phyloP scores from a whole-genome alignment of 2,797 vertebrate genomes.

The Gadopsis marmoratus region DNA sequence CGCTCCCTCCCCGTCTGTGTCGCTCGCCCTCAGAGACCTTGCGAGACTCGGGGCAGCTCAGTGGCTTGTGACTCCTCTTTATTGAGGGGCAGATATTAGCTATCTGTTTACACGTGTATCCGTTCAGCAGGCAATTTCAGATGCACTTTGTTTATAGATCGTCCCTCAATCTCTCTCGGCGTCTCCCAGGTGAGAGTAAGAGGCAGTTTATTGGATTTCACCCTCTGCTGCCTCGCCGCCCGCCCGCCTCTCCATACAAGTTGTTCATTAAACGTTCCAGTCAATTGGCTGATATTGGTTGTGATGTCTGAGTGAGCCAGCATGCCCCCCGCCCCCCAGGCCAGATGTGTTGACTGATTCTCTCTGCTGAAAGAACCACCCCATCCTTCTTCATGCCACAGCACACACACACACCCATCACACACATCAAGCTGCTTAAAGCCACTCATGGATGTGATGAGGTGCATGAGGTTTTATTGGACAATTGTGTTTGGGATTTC shows the following conservation, averaged over 20 bases:
- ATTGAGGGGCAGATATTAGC: constrained; percentile 81
- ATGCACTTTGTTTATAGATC: constrained; percentile 82
- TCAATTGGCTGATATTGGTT: constrained; percentile 80
- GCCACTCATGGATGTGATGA: constrained; percentile 6
- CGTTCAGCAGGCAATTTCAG: constrained; percentile 78
- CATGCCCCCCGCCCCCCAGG: constrained; percentile 73
- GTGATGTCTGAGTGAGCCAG: constrained; percentile 63
- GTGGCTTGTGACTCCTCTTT: constrained; percentile 76
- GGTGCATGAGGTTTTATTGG: constrained; percentile 31
- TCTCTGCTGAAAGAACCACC: constrained; percentile 38
- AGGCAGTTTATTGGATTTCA: constrained; percentile 85
- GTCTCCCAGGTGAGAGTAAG: constrained; percentile 78
- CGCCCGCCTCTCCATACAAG: constrained; percentile 63
- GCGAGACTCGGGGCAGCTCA: constrained; percentile 58
- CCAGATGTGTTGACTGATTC: constrained; percentile 25
- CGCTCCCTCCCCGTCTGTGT: constrained; percentile 10
- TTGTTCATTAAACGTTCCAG: constrained; percentile 85
- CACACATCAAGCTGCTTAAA: constrained; percentile 5
- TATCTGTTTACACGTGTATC: constrained; percentile 83
- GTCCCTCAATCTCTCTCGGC: constrained; percentile 54
- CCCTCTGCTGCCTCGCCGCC: constrained; percentile 65
- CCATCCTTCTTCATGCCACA: constrained; percentile 51
- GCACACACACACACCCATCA: constrained; percentile 21
- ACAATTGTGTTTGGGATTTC: not conserved
- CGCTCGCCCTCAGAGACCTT: constrained; percentile 47